Percentiles rank a stretch among this genome's conserved stretches.
Conservation (phyloP, 2,113 vertebrate species). For the Raphicerus campestris region DNA sequence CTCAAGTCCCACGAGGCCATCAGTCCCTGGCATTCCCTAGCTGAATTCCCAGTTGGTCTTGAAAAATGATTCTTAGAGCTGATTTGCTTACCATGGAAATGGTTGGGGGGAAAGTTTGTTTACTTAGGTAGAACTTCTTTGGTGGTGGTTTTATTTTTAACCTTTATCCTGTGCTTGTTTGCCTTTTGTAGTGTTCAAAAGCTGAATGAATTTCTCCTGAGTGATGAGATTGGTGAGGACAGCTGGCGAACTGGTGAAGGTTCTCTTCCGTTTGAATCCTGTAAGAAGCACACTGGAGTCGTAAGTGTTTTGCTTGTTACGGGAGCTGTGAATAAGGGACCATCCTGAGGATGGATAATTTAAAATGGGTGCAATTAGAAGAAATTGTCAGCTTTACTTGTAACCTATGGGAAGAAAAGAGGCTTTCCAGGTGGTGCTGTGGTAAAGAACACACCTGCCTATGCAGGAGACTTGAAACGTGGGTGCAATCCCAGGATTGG, state of each 20-base stretch:
- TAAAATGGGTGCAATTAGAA: background rate
- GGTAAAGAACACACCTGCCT: no score
- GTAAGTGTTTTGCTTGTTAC: conserved; percentile 80
- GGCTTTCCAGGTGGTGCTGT: background rate
- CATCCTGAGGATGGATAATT: background rate
- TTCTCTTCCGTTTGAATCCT: conserved; percentile 85
- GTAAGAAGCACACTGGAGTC: conserved; percentile 88
- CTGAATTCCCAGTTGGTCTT: background rate
- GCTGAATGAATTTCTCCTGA: conserved; percentile 94
- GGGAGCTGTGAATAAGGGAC: background rate
- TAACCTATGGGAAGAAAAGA: background rate
- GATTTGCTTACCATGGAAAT: background rate
- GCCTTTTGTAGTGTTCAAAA: conserved; percentile 90
- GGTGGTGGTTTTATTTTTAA: background rate
- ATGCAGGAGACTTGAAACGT: background rate
- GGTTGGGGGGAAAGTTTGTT: background rate
- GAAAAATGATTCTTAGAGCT: background rate
- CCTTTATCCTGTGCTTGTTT: background rate
- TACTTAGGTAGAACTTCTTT: background rate
- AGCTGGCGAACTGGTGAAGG: conserved; percentile 90
- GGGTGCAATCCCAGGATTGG: background rate
- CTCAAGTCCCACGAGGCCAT: background rate
- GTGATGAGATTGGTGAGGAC: conserved; percentile 97
- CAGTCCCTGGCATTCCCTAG: background rate
- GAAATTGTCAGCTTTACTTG: background rate